These are phyloP conservation scores for Syrista parreyssii DNA, from an alignment of 2,888 invertebrate genomes.

Conservation along the genomic window DNA sequence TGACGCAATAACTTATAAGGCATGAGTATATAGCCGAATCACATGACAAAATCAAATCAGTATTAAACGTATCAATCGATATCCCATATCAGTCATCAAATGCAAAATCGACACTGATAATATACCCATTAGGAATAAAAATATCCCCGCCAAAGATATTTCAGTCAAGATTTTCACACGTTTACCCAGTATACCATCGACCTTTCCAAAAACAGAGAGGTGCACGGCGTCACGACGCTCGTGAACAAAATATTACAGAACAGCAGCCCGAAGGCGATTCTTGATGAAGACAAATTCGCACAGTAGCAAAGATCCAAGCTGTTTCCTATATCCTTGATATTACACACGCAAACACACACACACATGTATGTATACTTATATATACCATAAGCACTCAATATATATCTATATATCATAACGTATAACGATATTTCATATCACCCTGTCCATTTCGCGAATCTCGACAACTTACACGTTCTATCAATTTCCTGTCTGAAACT, in stretches of 20 bases:
- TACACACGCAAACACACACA: neutral
- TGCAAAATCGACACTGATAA: neutral
- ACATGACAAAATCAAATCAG: neutral
- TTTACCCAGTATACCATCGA: neutral
- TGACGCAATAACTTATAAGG: neutral
- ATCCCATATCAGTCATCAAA: neutral
- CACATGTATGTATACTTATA: neutral
- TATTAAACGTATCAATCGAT: neutral
- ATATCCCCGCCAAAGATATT: neutral
- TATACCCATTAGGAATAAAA: too few relatives aligned
- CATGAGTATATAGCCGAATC: neutral
- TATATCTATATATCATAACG: neutral
- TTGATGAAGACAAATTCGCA: neutral
- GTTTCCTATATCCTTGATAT: neutral
- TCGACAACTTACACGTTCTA: neutral
- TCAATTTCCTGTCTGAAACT: neutral
- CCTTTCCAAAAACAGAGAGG: neutral
- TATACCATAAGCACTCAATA: neutral
- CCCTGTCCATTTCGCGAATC: neutral
- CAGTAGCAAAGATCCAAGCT: neutral
- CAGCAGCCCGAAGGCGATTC: neutral
- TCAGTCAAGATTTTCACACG: neutral
- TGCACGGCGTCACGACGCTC: neutral
- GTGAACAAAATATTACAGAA: neutral
- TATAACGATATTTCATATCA: slow-evolving; percentile 3